Conservation (phyloP, 2,888 invertebrate genomes). For the Dilophus febrilis region DNA sequence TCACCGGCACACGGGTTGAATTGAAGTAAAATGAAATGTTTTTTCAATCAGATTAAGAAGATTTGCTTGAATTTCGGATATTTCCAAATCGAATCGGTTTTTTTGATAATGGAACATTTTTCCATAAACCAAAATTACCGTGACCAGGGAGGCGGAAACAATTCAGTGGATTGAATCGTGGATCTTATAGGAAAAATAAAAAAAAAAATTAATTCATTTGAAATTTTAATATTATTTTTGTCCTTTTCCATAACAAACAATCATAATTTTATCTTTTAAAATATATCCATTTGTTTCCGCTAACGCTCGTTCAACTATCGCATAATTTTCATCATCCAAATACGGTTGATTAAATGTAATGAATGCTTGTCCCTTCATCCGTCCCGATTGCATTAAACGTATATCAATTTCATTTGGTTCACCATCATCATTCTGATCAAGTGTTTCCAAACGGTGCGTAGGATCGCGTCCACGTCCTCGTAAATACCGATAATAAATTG, state of each 20-base stretch:
- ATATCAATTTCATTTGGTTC: conserved; percentile 38
- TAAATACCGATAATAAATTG: conserved; percentile 55
- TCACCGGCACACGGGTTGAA: no score
- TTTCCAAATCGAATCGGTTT: no score
- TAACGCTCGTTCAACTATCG: conserved; percentile 55
- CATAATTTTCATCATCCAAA: conserved; percentile 6
- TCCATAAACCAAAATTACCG: not conserved
- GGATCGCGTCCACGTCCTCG: conserved; percentile 23
- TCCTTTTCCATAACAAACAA: conserved; percentile 65
- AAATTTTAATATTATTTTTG: not conserved
- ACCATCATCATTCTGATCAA: no score
- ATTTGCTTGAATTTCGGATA: no score
- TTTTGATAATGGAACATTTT: no score
- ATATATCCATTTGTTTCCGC: conserved; percentile 76
- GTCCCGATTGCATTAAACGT: conserved; percentile 79
- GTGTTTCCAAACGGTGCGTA: no score
- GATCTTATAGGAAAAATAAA: not conserved
- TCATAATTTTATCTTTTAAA: conserved; percentile 75
- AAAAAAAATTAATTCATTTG: not conserved
- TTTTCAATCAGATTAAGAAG: no score
- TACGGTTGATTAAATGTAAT: conserved; percentile 36
- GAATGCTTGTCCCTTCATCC: conserved; percentile 95
- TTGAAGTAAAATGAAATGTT: not conserved
- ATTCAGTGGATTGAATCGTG: not conserved
- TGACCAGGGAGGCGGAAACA: not conserved